A percentile compares a stretch with the other conserved stretches of the same genome.
phyloP scores from a whole-genome alignment of 92 coral and sea anemone species.

The Phenganax stokvisi region DNA sequence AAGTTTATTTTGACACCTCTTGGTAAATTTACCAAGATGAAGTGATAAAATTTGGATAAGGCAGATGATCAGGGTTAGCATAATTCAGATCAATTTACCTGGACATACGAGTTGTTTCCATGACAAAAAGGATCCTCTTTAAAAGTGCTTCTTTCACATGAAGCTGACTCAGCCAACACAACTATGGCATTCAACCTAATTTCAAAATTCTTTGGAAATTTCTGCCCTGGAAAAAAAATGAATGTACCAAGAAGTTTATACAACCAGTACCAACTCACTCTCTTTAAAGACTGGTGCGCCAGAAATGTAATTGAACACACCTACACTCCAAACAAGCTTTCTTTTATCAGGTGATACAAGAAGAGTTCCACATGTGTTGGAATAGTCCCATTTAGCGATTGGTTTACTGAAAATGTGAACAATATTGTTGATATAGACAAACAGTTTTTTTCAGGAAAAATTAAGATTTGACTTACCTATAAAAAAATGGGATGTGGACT shows the following conservation, averaged over 20 bases:
- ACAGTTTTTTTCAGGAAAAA: not conserved
- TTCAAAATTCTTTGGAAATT: constrained; percentile 76
- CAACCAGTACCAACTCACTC: not conserved
- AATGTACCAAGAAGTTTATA: not conserved
- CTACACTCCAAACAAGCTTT: constrained; percentile 79
- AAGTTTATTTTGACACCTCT: not conserved
- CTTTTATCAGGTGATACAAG: constrained; percentile 74
- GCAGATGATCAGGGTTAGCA: too few species aligned
- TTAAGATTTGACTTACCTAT: constrained; percentile 57
- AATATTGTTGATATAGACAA: not conserved
- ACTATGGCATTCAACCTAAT: constrained; percentile 67
- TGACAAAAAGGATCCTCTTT: constrained; percentile 86
- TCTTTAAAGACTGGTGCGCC: not conserved
- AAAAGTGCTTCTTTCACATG: constrained; percentile 34
- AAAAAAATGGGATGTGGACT: constrained; percentile 83
- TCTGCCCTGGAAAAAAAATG: constrained; percentile 61
- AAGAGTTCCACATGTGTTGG: constrained; percentile 15
- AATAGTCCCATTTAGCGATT: constrained; percentile 61
- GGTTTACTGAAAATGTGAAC: constrained; percentile 55
- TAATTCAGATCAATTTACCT: constrained; percentile 47
- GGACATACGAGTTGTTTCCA: constrained; percentile 72
- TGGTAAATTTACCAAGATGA: too few species aligned
- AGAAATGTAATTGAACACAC: constrained; percentile 38
- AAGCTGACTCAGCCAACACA: constrained; percentile 55
- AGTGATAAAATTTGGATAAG: too few species aligned